Evolutionary conservation across 1,140 invertebrate species (phyloP).

Genomic region (Schlechtendalia chinensis): DNA sequence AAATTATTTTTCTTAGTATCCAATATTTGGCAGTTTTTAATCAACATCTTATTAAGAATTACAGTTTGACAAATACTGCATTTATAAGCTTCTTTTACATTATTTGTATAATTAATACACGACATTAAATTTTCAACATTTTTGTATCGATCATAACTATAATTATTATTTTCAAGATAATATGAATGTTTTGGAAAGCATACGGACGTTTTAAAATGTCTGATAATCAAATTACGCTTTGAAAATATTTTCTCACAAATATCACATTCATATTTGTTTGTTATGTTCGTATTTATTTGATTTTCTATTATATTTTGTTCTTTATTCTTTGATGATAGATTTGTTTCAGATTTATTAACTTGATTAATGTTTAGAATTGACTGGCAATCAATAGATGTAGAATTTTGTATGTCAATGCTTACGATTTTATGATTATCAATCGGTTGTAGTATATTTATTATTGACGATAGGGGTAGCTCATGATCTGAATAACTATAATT

Average conservation of each 20-base stretch:
- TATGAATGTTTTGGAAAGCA: background rate
- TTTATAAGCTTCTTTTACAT: background rate
- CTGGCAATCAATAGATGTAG: background rate
- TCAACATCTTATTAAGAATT: background rate
- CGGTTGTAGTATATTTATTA: background rate
- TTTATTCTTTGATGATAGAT: background rate
- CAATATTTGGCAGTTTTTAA: background rate
- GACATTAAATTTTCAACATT: background rate
- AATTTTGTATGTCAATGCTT: background rate
- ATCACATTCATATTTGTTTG: constrained; percentile 9
- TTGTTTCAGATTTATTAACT: background rate
- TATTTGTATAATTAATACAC: background rate
- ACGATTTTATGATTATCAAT: background rate
- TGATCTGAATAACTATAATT: constrained; percentile 11
- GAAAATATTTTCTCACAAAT: constrained; percentile 5
- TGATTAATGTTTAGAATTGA: background rate
- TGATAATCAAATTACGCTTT: background rate
- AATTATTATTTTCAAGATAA: background rate
- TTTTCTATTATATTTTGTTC: background rate
- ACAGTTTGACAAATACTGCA: background rate
- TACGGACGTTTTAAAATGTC: constrained; percentile 29
- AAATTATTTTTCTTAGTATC: constrained; percentile 9
- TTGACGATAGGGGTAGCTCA: constrained; percentile 39
- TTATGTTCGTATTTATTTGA: background rate
- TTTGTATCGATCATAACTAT: background rate